These are phyloP conservation scores for Perdita meconis DNA, from an alignment of 2,888 invertebrate species.

Conservation along the genomic window DNA sequence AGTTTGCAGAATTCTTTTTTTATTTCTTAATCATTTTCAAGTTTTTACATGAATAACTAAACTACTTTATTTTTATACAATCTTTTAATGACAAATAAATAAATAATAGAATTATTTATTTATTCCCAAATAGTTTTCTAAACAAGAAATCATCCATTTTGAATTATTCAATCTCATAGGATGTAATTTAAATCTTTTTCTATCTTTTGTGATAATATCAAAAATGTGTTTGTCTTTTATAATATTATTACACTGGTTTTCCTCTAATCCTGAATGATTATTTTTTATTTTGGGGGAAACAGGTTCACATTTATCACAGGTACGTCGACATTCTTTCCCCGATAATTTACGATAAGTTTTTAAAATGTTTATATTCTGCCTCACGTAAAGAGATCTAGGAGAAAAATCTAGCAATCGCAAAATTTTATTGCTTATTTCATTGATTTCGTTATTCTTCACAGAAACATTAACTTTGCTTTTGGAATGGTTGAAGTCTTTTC, in stretches of 20 bases:
- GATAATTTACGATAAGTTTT: conserved; percentile 33
- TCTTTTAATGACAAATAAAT: neutral
- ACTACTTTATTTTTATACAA: no score
- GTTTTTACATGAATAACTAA: no score
- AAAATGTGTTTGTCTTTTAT: conserved; percentile 67
- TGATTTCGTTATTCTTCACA: conserved; percentile 8
- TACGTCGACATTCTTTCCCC: conserved; percentile 48
- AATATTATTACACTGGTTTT: conserved; percentile 18
- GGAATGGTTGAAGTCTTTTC: neutral
- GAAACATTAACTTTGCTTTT: conserved; percentile 1
- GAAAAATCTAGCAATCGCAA: conserved; percentile 60
- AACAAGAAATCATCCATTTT: conserved; percentile 73
- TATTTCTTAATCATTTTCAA: no score
- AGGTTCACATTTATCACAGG: conserved; percentile 6
- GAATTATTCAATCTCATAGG: conserved; percentile 75
- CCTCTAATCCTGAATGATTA: neutral
- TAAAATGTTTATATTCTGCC: conserved; percentile 61
- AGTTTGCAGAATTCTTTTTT: no score
- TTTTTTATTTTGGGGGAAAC: conserved; percentile 6
- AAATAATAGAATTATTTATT: conserved; percentile 11
- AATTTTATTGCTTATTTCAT: conserved; percentile 45
- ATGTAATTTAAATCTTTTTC: conserved; percentile 72
- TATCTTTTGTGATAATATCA: conserved; percentile 75
- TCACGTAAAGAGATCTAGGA: conserved; percentile 65
- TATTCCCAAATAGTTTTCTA: conserved; percentile 72